Conservation (phyloP, 2,113 vertebrate species). For the Trogon melanurus region DNA sequence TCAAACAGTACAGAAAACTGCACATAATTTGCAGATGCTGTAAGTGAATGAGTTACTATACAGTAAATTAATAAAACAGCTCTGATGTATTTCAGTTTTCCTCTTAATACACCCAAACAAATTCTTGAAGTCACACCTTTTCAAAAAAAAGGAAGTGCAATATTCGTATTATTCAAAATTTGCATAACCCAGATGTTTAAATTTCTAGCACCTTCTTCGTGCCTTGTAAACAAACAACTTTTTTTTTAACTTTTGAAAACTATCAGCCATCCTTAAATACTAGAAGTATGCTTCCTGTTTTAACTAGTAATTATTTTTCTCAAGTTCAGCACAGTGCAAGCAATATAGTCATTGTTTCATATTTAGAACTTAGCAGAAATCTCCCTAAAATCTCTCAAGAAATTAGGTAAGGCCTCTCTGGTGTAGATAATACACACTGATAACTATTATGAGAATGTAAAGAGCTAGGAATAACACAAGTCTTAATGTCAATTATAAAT, state of each 20-base stretch:
- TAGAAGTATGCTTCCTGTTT: neutral
- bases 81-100: neutral
- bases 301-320: neutral
- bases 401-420: neutral
- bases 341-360: neutral
- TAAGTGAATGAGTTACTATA: neutral
- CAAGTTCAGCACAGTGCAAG: neutral
- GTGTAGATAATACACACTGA: neutral
- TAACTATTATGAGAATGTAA: neutral
- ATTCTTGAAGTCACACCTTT: neutral
- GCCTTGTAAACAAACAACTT: neutral
- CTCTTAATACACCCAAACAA: neutral
- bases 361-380: neutral
- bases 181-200: neutral
- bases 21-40: rapidly evolving
- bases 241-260: neutral
- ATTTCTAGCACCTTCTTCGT: neutral
- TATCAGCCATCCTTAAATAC: neutral
- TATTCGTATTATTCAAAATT: neutral
- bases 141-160: neutral
- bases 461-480: neutral
- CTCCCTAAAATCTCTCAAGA: neutral
- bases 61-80: neutral
- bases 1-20: neutral
- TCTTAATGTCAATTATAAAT: neutral